Conservation (phyloP, 2,888 invertebrate species). For the Amaurobius ferox region DNA sequence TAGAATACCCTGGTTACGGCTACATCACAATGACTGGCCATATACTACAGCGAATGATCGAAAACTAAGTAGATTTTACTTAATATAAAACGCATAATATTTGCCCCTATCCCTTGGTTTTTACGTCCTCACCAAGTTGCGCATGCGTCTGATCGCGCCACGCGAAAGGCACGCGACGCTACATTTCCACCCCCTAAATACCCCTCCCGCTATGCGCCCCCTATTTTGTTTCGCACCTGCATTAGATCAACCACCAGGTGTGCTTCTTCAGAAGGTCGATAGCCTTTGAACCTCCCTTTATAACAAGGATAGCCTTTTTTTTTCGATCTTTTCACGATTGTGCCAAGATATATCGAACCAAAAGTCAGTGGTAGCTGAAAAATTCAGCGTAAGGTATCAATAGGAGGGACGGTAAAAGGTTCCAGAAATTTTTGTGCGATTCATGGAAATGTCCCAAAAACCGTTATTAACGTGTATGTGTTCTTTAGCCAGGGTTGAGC, state of each 20-base stretch:
- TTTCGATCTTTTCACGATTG: background rate
- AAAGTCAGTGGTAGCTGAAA: background rate
- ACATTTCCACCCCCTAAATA: background rate
- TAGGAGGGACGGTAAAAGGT: no score
- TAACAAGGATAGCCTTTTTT: background rate
- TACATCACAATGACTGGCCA: no score
- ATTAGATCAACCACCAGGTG: constrained; percentile 47
- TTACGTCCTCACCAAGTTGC: background rate
- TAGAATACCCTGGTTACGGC: no score
- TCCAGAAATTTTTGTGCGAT: no score
- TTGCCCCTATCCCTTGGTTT: no score
- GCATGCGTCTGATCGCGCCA: constrained; percentile 31
- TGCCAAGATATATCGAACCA: background rate
- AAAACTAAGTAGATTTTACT: no score
- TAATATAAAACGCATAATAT: no score
- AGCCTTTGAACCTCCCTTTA: constrained; percentile 32
- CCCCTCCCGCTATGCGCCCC: constrained; percentile 22
- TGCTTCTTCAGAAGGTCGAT: constrained; percentile 28
- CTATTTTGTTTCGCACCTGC: constrained; percentile 60
- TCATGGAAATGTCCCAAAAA: no score
- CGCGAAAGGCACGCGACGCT: constrained; percentile 51
- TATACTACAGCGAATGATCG: no score
- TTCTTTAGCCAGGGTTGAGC: no score
- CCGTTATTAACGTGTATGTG: no score
- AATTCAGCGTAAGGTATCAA: no score